Base-by-base conservation (phyloP, 2,888 invertebrate species). In the Meandrusa payeni region DNA sequence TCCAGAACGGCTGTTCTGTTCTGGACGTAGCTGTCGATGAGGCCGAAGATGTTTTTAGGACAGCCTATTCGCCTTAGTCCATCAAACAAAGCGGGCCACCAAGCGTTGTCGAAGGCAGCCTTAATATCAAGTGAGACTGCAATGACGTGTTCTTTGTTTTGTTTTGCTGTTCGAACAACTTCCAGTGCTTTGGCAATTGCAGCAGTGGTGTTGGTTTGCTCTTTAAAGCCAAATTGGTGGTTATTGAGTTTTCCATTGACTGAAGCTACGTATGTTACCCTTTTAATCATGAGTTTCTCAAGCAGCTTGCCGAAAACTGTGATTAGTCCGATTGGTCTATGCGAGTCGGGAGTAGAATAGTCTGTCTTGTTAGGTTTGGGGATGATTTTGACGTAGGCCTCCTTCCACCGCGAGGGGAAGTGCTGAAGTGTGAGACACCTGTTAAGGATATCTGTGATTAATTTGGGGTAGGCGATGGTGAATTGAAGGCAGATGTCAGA, bases 311-410 rank as follows among this genome's bases (percentile, higher is more conserved):
- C 56, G 5, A 57, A 50, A 0, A 57, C 49, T 17, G 3, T 10
- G 2, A 10, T 9, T 2, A 20, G 10, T 4, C 32, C 32, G 5
- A 32, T 60, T 0, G 60, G 62, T n/a, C 61, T 24, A 34, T 36
- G 56, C 1, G 55, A 47, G 0, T n/a, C n/a, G n/a, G 46, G 41
- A 0, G 43, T 4, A 6, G 33, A 12, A 6, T 26, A 12, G n/a
- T 49, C 48, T 0, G 36, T 31, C 31, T 56, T 58, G 1, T 26
- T 36, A 0, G 54, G 49, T 39, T 64, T 62, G 0, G 60, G 61
- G 0, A 64, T 53, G 4, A 57, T 52, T 34, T 53, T 58, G 0
- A 53, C 46, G 3, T 2, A 9, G 2, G 24, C 24, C 19, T 24
- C 23, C 34, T 34, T 15, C 15, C 15, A 15, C 15, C 15, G 15